Percentiles rank a stretch among this genome's conserved stretches.
These are phyloP conservation scores for Hyles vespertilio DNA, from an alignment of 1,140 invertebrate genomes.

Conservation along the genomic window DNA sequence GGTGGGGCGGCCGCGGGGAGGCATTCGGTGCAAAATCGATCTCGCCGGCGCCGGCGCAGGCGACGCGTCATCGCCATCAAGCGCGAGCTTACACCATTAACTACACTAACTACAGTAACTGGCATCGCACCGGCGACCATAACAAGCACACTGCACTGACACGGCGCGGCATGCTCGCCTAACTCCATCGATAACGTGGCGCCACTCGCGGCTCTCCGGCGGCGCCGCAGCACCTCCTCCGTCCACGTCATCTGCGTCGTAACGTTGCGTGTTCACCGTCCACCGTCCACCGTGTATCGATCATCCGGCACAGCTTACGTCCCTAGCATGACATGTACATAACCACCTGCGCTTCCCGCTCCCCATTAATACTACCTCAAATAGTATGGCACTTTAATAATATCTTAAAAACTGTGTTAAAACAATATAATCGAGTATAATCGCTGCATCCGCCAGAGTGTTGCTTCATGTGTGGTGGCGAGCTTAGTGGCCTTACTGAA, in stretches of 20 bases:
- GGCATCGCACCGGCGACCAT: slow-evolving; percentile 49
- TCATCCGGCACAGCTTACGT: slow-evolving; percentile 34
- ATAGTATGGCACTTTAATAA: slow-evolving; percentile 75
- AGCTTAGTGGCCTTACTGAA: slow-evolving; percentile 69
- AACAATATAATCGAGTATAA: slow-evolving; percentile 51
- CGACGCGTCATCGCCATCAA: slow-evolving; percentile 50
- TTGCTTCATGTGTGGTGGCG: slow-evolving; percentile 68
- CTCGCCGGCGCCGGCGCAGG: slow-evolving; percentile 36
- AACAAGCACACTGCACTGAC: slow-evolving; percentile 46
- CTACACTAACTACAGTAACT: slow-evolving; percentile 69
- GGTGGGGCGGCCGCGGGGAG: slow-evolving; percentile 34
- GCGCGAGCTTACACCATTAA: slow-evolving; percentile 66
- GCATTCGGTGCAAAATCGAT: slow-evolving; percentile 73
- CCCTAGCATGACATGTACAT: slow-evolving; percentile 55
- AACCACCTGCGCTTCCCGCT: slow-evolving; percentile 40
- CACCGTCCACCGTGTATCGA: slow-evolving; percentile 13
- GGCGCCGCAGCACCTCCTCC: not conserved
- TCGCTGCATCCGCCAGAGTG: slow-evolving; percentile 60
- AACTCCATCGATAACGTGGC: slow-evolving; percentile 31
- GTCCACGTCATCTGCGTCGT: slow-evolving; percentile 11
- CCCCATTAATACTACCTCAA: slow-evolving; percentile 58
- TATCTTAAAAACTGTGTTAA: slow-evolving; percentile 52
- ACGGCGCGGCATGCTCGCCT: slow-evolving; percentile 48
- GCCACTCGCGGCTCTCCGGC: too few species aligned
- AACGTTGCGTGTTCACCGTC: slow-evolving; percentile 10